phyloP scores from a whole-genome alignment of 2,113 vertebrate genomes.

The Hoplias malabaricus region DNA sequence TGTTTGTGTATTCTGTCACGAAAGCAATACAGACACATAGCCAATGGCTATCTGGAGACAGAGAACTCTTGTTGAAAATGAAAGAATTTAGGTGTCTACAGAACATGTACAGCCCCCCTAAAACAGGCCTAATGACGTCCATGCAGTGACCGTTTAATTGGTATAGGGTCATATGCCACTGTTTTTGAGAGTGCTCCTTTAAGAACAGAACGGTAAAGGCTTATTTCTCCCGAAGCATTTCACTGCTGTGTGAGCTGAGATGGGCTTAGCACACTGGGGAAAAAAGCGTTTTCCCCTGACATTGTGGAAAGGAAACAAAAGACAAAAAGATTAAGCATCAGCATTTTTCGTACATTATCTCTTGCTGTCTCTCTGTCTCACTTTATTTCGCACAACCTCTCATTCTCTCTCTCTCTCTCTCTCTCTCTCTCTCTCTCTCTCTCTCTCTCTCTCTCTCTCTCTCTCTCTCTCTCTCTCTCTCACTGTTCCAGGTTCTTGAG shows the following conservation, averaged over 20 bases:
- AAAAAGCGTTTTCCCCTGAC: slow-evolving; percentile 12
- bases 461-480: neutral
- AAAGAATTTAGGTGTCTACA: too few species aligned
- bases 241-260: neutral
- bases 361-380: slow-evolving; percentile 25
- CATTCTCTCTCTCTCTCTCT: slow-evolving; percentile 16
- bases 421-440: slow-evolving; percentile 21
- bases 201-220: neutral
- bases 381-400: slow-evolving; percentile 2
- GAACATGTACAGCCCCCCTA: too few species aligned
- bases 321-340: slow-evolving; percentile 19
- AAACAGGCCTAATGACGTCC: too few species aligned
- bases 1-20: too few species aligned
- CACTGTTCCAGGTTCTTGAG: slow-evolving; percentile 15
- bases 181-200: neutral
- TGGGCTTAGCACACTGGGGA: neutral
- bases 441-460: neutral
- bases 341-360: slow-evolving; percentile 15
- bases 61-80: too few species aligned
- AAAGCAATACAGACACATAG: too few species aligned
- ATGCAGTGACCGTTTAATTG: too few species aligned
- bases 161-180: too few species aligned
- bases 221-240: neutral
- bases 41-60: too few species aligned
- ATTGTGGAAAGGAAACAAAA: neutral